Evolutionary conservation across 2,797 vertebrate species (phyloP).

Genomic region (Danio jaintianensis): DNA sequence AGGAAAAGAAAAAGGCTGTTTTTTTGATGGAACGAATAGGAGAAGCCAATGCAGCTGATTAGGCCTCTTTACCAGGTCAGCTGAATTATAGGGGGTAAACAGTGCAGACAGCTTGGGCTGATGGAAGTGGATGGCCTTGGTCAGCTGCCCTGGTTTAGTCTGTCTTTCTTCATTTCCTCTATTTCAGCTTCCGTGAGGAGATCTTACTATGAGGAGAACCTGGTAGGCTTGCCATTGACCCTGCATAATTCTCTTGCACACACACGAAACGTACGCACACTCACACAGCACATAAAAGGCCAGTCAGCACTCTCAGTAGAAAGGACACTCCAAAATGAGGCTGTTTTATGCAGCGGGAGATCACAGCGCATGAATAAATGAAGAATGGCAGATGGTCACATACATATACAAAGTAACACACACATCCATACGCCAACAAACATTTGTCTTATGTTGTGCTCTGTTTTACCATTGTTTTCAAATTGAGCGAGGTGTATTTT

Average conservation of each 20-base stretch:
- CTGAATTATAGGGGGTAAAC: slow-evolving; percentile 46
- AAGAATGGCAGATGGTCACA: slow-evolving; percentile 30
- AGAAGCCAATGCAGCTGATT: slow-evolving; percentile 22
- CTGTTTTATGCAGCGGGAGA: slow-evolving; percentile 42
- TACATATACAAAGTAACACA: slow-evolving; percentile 2
- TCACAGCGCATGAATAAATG: slow-evolving; percentile 50
- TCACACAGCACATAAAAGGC: slow-evolving; percentile 39
- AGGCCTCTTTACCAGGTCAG: slow-evolving; percentile 43
- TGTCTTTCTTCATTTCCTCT: slow-evolving; percentile 49
- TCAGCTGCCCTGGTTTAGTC: slow-evolving; percentile 11
- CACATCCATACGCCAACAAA: neutral
- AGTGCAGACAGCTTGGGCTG: slow-evolving; percentile 8
- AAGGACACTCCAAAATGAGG: slow-evolving; percentile 35
- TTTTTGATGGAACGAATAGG: neutral
- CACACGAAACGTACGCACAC: neutral
- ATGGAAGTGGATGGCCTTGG: slow-evolving; percentile 11
- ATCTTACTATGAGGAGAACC: slow-evolving; percentile 31
- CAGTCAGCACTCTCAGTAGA: slow-evolving; percentile 42
- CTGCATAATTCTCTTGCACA: slow-evolving; percentile 24
- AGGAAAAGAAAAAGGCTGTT: neutral
- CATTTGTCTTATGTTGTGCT: neutral
- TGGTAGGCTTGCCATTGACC: slow-evolving; percentile 12
- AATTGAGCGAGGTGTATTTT: slow-evolving; percentile 22
- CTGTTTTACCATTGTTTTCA: neutral
- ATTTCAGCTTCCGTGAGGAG: slow-evolving; percentile 10